Percentiles rank a stretch among this genome's conserved stretches.
phyloP scores from a whole-genome alignment of 2,113 vertebrate genomes.

The Alces alces region DNA sequence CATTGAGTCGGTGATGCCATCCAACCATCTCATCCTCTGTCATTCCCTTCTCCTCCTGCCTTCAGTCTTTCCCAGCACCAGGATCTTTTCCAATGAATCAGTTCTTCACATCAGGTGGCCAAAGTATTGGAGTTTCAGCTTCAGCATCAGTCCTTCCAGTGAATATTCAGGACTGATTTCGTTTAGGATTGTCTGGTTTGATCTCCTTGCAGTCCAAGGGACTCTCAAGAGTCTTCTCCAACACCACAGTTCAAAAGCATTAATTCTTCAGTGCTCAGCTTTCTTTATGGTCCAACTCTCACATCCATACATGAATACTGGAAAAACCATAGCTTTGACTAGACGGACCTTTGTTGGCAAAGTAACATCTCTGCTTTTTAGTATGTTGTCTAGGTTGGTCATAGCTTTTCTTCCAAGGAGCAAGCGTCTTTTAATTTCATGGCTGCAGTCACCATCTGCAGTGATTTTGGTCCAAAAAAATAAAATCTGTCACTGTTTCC shows the following conservation, averaged over 20 bases:
- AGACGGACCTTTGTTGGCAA: not conserved
- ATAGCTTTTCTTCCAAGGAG: not conserved
- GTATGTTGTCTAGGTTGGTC: not conserved
- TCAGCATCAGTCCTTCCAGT: not conserved
- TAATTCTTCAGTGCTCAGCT: not conserved
- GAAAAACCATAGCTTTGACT: not conserved
- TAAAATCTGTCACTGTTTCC: not conserved
- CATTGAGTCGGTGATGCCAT: not conserved
- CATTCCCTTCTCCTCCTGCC: not conserved
- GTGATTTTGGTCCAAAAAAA: not conserved
- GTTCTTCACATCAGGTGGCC: not conserved
- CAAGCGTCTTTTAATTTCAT: not conserved
- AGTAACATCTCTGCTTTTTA: not conserved
- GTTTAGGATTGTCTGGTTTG: not conserved
- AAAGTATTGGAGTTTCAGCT: not conserved
- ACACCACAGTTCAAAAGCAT: not conserved
- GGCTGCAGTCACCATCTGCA: not conserved
- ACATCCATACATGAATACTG: not conserved
- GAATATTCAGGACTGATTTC: not conserved
- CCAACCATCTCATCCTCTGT: not conserved
- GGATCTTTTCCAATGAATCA: not conserved
- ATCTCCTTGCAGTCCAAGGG: not conserved
- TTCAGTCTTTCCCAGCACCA: not conserved
- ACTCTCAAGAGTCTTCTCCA: not conserved
- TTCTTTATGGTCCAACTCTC: not conserved